Base-by-base conservation (phyloP, 2,797 vertebrate species). In the Rallus crepitans region DNA sequence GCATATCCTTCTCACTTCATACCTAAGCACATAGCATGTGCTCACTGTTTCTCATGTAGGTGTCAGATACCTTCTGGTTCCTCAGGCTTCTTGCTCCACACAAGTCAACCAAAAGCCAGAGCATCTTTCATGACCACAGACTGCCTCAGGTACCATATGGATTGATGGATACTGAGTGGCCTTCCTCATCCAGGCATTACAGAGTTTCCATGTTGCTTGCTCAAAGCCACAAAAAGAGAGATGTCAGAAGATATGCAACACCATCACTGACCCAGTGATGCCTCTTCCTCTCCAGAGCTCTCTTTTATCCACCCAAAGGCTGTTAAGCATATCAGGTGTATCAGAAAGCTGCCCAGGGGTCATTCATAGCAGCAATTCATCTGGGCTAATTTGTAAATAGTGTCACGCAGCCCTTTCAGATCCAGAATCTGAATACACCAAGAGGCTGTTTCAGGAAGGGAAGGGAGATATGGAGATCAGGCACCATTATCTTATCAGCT, bases 401-500 rank as follows among this genome's bases (percentile, higher is more conserved):
- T 56, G 45, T 31, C 60, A 82, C 83, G 35, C 47, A 88, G 52
- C 15, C 9, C 52, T 45, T 90, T 68, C 69, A 93, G 31, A 70
- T 3, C 12, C 60, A 68, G 61, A 82, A 30, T 13, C 52, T 66
- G 92, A 79, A 84, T 3, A 76, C 6, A 11, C 19, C 16, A 76
- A 42, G 52, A 77, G 13, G 31, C 12, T 48, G 27, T 57, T 78
- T 81, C 37, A 65, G 66, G 77, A 66, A 81, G 30, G 27, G 20
- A 55, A 63, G 68, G 42, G 45, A 83, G 71, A 80, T 71, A 14
- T 79, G 80, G 60, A 89, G 30, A 66, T 65, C 37, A 83, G 40
- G 8, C 14, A 56, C 47, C 50, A 47, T 83, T 92, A 82, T 71
- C 90, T 95, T 85, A 91, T 93, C 94, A 92, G 71, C 35, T 73